A percentile compares a stretch with the other conserved stretches of the same genome.
These are phyloP conservation scores for Xyrichtys novacula DNA, from an alignment of 2,797 vertebrate genomes.

Conservation along the genomic window DNA sequence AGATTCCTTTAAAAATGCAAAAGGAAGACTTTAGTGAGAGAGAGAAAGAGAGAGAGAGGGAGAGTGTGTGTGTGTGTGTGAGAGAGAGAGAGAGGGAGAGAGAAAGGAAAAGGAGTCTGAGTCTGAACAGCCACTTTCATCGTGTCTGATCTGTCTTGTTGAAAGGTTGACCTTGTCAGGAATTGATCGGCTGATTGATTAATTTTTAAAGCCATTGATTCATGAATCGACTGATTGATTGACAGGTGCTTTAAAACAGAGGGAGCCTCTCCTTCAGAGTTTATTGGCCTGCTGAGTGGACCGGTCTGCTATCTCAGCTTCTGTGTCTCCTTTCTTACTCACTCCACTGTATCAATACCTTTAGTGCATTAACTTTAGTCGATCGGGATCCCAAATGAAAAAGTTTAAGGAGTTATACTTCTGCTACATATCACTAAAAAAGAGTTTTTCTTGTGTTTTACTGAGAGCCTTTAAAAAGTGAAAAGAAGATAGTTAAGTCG, in stretches of 20 bases:
- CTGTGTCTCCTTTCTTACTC: neutral
- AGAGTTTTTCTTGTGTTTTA: neutral
- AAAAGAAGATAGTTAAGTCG: neutral
- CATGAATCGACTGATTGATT: conserved; percentile 7
- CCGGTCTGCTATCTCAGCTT: neutral
- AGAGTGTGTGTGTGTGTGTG: neutral
- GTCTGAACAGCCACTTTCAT: neutral
- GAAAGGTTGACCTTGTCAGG: conserved; percentile 14
- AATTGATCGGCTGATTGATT: conserved; percentile 25
- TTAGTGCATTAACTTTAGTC: too few species aligned
- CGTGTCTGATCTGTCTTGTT: neutral
- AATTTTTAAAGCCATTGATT: neutral
- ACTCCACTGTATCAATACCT: neutral
- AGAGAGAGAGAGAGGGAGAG: neutral
- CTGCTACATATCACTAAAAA: too few species aligned
- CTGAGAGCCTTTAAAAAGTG: neutral
- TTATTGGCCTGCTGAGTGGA: neutral
- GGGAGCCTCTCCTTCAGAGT: conserved; percentile 4
- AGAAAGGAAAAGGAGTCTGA: neutral
- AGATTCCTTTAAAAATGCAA: too few species aligned
- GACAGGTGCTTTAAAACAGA: neutral
- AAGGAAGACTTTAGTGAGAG: too few species aligned
- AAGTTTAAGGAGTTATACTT: too few species aligned
- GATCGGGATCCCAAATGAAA: too few species aligned
- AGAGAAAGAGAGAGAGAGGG: neutral